Base-by-base conservation (phyloP, 2,797 vertebrate genomes). In the Ptychadena robeensis region DNA sequence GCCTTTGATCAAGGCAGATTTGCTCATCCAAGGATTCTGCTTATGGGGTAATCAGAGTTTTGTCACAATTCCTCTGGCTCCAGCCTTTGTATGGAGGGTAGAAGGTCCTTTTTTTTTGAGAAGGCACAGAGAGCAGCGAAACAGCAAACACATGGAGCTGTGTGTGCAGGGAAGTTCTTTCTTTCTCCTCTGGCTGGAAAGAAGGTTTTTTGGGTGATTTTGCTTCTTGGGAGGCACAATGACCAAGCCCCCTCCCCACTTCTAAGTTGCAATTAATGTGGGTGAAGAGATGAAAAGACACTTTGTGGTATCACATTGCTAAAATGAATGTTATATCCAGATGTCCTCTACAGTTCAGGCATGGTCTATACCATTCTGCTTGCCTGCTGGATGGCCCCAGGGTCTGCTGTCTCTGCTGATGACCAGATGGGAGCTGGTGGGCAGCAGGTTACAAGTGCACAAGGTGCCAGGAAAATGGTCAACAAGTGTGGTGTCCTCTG, bases 111-210 rank as follows among this genome's bases (percentile, higher is more conserved):
- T 38, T 78, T 34, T 81, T 84, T 69, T 85, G 78, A 80, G 81
- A 85, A 81, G 71, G 68, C 78, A 85, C 38, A 64, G 64, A 65
- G 78, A 75, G 64, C 77, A 63, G 76, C 25, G 32, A 82, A 66
- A 68, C 81, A 79, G 76, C 82, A 79, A 59, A 63, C 82, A 85
- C 82, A 80, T 85, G 82, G 71, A 72, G 82, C 76, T 73, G 82
- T 80, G 63, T 61, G 79, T 65, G 80, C 59, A 34, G 34, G 64
- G 57, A 70, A 30, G 71, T 63, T 85, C 78, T 57, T 34, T 59
- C 78, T 84, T 64, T 75, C 30, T 80, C 73, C 76, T 80, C 59
- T 61, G 68, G 37, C 63, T 59, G 77, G 82, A 73, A 74, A 73
- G 70, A 84, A 84, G 76, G 83, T 73, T 76, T 57, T 61, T 76